Conservation (phyloP, 2,113 vertebrate species). For the Alosa alosa region DNA sequence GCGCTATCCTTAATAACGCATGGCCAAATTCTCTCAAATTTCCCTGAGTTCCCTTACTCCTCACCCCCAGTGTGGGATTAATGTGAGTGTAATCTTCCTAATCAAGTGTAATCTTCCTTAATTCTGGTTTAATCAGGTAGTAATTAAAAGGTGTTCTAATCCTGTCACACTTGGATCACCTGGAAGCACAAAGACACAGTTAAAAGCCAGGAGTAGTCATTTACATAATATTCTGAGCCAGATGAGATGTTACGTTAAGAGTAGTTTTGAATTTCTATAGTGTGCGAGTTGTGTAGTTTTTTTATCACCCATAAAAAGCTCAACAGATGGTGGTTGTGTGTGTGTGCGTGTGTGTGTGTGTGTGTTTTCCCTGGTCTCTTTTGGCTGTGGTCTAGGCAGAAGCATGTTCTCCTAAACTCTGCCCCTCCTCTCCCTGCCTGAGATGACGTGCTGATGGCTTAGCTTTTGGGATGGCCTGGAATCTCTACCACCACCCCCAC, state of each 20-base stretch:
- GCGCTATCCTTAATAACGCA: neutral
- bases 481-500: neutral
- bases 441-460: neutral
- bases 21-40: neutral
- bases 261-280: neutral
- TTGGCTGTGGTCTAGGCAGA: constrained; percentile 4
- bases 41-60: neutral
- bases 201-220: neutral
- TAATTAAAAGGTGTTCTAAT: neutral
- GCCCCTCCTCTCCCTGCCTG: neutral
- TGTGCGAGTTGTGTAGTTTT: neutral
- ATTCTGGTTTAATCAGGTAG: neutral
- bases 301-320: neutral
- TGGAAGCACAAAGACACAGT: neutral
- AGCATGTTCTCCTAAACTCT: neutral
- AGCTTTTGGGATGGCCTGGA: neutral
- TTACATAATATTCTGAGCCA: neutral
- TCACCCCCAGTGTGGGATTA: neutral
- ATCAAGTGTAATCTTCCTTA: neutral
- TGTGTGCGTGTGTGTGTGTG: neutral
- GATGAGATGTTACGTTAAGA: neutral
- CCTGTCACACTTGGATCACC: neutral
- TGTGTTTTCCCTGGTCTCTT: neutral
- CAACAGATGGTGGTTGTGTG: neutral
- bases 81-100: neutral